Evolutionary conservation across 2,888 invertebrate genomes (phyloP).

Genomic region (Drosophila emarginata): DNA sequence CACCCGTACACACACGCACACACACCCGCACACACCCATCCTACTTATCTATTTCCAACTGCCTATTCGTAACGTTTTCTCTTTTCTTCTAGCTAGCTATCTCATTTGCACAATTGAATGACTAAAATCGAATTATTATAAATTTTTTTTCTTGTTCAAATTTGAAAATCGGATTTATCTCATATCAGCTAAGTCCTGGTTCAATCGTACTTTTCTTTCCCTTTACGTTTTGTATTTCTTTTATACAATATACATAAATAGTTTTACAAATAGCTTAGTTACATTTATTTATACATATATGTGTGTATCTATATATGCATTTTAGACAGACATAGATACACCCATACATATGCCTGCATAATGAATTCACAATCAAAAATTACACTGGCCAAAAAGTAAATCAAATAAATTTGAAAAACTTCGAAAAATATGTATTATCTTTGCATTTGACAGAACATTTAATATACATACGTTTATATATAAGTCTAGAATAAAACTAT

Average conservation of each 20-base stretch:
- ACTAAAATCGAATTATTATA: not conserved
- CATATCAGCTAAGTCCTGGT: not conserved
- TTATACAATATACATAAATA: slow-evolving; percentile 45
- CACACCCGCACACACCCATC: not conserved
- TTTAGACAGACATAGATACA: slow-evolving; percentile 26
- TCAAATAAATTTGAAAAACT: no score
- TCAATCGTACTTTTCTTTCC: not conserved
- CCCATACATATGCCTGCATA: slow-evolving; percentile 24
- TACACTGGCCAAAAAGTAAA: no score
- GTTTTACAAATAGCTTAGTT: slow-evolving; percentile 50
- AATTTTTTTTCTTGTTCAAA: not conserved
- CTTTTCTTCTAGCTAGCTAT: slow-evolving; percentile 18
- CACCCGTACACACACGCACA: not conserved
- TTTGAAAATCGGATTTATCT: slow-evolving; percentile 2
- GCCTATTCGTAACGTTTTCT: not conserved
- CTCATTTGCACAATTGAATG: slow-evolving; percentile 17
- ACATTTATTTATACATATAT: slow-evolving; percentile 27
- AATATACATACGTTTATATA: no score
- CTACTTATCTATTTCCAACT: not conserved
- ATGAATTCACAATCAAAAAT: no score
- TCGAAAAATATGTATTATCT: no score
- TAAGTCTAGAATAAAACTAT: no score
- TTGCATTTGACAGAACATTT: no score
- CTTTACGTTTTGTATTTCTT: slow-evolving; percentile 22
- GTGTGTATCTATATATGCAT: slow-evolving; percentile 33